Conservation (phyloP, 2,797 vertebrate genomes). For the Todus mexicanus region DNA sequence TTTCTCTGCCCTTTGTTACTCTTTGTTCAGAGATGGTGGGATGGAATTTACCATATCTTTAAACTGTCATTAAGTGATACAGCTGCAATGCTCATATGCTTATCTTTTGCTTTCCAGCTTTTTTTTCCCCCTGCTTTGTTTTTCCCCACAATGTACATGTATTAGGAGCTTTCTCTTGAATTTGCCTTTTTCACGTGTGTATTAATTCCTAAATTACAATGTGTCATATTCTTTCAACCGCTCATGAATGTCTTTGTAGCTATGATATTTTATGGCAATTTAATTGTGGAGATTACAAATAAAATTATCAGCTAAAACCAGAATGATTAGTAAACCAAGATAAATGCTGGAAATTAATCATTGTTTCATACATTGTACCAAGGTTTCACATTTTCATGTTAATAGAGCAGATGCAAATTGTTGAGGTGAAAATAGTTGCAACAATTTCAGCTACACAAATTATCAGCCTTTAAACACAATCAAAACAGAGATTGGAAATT, state of each 20-base stretch:
- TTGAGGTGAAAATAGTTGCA: not conserved
- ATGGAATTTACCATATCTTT: slow-evolving; percentile 20
- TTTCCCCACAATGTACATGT: slow-evolving; percentile 11
- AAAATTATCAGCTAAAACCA: slow-evolving; percentile 52
- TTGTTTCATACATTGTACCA: not conserved
- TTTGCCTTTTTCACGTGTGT: not conserved
- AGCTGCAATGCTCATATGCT: slow-evolving; percentile 7
- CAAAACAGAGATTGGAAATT: not conserved
- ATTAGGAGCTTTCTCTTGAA: slow-evolving; percentile 31
- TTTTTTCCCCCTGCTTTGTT: not conserved
- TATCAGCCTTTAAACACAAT: not conserved
- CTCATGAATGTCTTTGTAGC: slow-evolving; percentile 48
- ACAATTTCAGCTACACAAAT: not conserved
- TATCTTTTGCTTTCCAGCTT: slow-evolving; percentile 26
- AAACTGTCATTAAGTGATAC: not conserved
- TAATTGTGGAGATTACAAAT: slow-evolving; percentile 61
- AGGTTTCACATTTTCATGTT: slow-evolving; percentile 15
- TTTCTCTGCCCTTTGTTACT: slow-evolving; percentile 21
- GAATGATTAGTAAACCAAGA: slow-evolving; percentile 57
- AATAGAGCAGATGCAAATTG: not conserved
- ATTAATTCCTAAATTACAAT: slow-evolving; percentile 60
- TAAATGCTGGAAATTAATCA: slow-evolving; percentile 59
- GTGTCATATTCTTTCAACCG: slow-evolving; percentile 56
- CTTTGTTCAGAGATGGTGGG: slow-evolving; percentile 16
- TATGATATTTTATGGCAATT: slow-evolving; percentile 62